Evolutionary conservation across 2,797 vertebrate genomes (phyloP).

Genomic region (Lagocephalus sceleratus): DNA sequence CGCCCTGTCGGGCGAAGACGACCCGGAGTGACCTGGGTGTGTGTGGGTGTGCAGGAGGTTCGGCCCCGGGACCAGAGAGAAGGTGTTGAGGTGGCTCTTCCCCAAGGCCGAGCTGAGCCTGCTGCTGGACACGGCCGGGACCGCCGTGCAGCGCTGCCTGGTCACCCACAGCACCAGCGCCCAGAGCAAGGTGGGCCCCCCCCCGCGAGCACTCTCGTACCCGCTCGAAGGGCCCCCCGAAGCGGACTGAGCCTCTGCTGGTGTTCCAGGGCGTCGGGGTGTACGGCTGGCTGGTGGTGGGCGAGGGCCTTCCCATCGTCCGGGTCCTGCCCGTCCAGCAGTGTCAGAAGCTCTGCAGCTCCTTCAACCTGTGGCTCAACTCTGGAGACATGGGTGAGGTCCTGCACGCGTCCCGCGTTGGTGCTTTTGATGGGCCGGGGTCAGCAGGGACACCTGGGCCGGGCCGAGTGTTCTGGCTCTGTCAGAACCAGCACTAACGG

Average conservation of each 20-base stretch:
- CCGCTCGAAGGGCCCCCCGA: no score
- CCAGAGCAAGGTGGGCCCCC: conserved; percentile 65
- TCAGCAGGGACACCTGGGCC: no score
- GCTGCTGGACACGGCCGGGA: conserved; percentile 73
- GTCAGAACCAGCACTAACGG: no score
- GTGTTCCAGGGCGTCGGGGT: conserved; percentile 77
- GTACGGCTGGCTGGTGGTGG: conserved; percentile 81
- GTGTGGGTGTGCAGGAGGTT: conserved; percentile 63
- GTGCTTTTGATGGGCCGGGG: no score
- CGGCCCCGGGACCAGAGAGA: conserved; percentile 66
- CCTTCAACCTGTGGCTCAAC: conserved; percentile 81
- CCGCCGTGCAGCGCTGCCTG: conserved; percentile 73
- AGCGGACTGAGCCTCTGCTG: neutral
- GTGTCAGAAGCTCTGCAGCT: conserved; percentile 86
- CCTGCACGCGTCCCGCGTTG: neutral
- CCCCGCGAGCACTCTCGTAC: neutral
- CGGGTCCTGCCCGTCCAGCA: conserved; percentile 79
- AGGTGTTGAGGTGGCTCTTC: conserved; percentile 76
- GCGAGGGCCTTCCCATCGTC: conserved; percentile 82
- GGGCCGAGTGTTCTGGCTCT: no score
- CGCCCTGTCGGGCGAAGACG: neutral
- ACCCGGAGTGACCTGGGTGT: neutral
- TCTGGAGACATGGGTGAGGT: conserved; percentile 86
- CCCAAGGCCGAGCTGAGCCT: conserved; percentile 73
- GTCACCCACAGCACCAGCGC: conserved; percentile 71